Base-by-base conservation (phyloP, 2,797 vertebrate species). In the Lutjanus argentimaculatus region DNA sequence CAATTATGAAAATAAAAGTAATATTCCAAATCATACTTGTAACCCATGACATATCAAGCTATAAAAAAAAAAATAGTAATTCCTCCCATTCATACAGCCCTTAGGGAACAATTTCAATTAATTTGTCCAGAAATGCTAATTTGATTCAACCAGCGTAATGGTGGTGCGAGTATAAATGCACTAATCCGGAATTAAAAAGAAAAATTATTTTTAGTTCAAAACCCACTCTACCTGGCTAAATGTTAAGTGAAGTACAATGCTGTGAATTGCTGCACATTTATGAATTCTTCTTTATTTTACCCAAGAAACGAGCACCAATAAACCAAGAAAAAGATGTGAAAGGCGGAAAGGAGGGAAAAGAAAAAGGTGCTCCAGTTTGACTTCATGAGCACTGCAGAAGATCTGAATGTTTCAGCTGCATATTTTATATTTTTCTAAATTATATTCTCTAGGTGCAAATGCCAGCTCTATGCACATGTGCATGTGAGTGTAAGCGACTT, bases 1-100 rank as follows among this genome's bases (percentile, higher is more conserved):
- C 73, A 92, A 90, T 89, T 90, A 89, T 91, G 82, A 85, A 90
- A 92, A 91, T 89, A 92, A 88, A 91, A 88, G 85, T 66, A 79
- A 85, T 70, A 91, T 90, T 90, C 90, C 88, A 89, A 94, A 93
- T 91, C 70, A 90, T 72, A 89, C 79, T 91, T 55, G 75, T 85
- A 90, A 83, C 76, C 63, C 67, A 88, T 86, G 85, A 87, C 79
- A 86, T 83, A 78, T 79, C 76, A 78, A 89, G 87, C 83, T 84
- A 85, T 84, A 85, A 72, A 72, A 72, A 72, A 72, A 87, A 85
- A 89, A 63, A 83, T 72, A 83, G 59, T 82, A 88, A 90, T 79
- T 70, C 70, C 52, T 85, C 56, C 58, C 52, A 82, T 89, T 85
- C 80, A 79, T 55, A 79, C 67, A 59, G 75, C 79, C 80, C 62